Percentiles rank a stretch among this genome's conserved stretches.
These are phyloP conservation scores for Syrista parreyssii DNA, from an alignment of 2,888 invertebrate species.

Conservation along the genomic window DNA sequence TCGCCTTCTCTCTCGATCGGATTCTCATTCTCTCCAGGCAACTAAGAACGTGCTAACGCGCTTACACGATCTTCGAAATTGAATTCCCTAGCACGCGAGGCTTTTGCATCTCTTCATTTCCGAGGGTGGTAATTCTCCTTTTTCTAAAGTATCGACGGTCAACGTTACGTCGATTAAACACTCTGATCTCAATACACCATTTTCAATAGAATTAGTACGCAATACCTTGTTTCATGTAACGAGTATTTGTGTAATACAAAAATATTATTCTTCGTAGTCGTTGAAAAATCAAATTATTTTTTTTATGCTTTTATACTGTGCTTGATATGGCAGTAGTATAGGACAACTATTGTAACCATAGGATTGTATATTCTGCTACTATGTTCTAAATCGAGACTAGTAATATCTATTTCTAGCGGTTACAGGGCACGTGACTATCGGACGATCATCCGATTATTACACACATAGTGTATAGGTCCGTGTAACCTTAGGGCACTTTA, in stretches of 20 bases:
- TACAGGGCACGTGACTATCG: background rate
- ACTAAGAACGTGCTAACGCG: background rate
- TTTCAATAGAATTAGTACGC: background rate
- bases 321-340: background rate
- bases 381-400: background rate
- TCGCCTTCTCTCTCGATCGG: background rate
- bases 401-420: background rate
- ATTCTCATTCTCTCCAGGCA: too few species aligned
- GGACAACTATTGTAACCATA: background rate
- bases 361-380: background rate
- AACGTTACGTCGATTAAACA: background rate
- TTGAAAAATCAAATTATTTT: background rate
- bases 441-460: background rate
- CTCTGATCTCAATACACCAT: background rate
- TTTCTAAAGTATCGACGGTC: background rate
- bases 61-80: background rate
- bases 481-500: background rate
- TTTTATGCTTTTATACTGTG: background rate
- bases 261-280: background rate
- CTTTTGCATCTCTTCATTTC: background rate
- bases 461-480: background rate
- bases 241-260: background rate
- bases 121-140: background rate
- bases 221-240: background rate
- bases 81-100: background rate